Evolutionary conservation across 2,113 vertebrate genomes (phyloP), one percentile per base, ranked within the genome.

Genomic region (Astatotilapia flaviijosephi): DNA sequence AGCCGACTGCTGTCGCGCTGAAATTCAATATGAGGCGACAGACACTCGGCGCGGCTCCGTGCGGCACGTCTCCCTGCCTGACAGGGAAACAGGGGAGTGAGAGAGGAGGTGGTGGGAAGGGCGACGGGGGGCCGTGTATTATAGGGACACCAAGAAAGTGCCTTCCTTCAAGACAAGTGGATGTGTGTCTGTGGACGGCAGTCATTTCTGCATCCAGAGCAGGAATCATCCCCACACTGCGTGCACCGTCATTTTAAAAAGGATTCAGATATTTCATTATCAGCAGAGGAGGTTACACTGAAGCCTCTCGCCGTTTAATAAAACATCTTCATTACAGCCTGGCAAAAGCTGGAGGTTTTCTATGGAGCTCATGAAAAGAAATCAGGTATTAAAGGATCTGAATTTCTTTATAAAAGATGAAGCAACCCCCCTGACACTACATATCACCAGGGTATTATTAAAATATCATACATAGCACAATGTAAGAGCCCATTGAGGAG

Each of bases 21-120:
- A 85, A 91, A 93, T 13, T 73, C 90, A 81, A 89, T 60, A 12
- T n/a, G 85, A 84, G 84, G 85, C 85, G 86, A 87, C 89, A 88
- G 92, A 83, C 92, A 26, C 13, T 1, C 19, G 68, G 88, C 91
- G 88, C 26, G 83, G 65, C 84, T 82, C 56, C 79, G 83, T 60
- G 79, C 79, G 4, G 84, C 55, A 15, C 90, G 42, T 19, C 80
- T 79, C 81, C 58, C 55, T 6, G 80, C 31, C 79, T 62, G 81
- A 62, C 86, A 13, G 58, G 80, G 55, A 80, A 5, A 37, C 77
- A 58, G 47, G 9, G 58, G 37, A 45, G 62, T 0, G 84, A 19
- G 15, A 45, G 21, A 19, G 42, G 19, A 40, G 58, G 37, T 3
- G 62, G 84, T 3, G 35, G n/a, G 15, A 42, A 9, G 40, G 70